Evolutionary conservation across 2,797 vertebrate genomes (phyloP).

Genomic region (Propithecus deckenii): DNA sequence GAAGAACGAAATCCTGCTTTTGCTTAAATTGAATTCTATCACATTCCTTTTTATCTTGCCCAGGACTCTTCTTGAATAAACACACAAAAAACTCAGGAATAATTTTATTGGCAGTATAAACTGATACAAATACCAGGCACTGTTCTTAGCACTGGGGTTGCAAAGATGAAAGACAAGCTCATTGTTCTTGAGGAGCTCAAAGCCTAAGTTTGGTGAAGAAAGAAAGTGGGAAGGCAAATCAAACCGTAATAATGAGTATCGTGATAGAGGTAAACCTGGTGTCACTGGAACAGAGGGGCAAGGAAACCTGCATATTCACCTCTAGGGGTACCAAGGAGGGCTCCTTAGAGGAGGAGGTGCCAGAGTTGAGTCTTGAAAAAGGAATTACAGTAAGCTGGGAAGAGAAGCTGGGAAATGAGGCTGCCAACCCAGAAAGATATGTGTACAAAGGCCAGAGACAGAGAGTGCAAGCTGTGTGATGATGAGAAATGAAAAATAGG

Average conservation of each 20-base stretch:
- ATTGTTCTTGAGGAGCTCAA: background rate
- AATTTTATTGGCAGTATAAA: slow-evolving; percentile 31
- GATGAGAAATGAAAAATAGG: background rate
- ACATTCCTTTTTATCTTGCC: slow-evolving; percentile 57
- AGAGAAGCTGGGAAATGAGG: background rate
- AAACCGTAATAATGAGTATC: background rate
- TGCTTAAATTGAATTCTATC: slow-evolving; percentile 36
- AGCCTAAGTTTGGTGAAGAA: background rate
- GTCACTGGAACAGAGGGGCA: background rate
- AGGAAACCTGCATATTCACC: background rate
- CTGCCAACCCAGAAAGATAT: background rate
- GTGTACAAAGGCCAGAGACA: background rate
- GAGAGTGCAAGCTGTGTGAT: too few species aligned
- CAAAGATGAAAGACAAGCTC: background rate
- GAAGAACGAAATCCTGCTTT: background rate
- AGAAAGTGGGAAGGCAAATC: background rate
- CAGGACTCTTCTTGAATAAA: slow-evolving; percentile 43
- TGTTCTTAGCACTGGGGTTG: background rate
- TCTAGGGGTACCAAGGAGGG: background rate
- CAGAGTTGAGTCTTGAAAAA: background rate
- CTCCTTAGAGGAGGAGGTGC: background rate
- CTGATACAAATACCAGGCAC: background rate
- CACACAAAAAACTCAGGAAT: slow-evolving; percentile 30
- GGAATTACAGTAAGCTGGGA: background rate
- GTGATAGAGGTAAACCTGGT: background rate